Percentiles rank a stretch among this genome's conserved stretches.
These are phyloP conservation scores for Brachionus rotundiformis DNA, from an alignment of 1,140 invertebrate genomes.

Conservation along the genomic window DNA sequence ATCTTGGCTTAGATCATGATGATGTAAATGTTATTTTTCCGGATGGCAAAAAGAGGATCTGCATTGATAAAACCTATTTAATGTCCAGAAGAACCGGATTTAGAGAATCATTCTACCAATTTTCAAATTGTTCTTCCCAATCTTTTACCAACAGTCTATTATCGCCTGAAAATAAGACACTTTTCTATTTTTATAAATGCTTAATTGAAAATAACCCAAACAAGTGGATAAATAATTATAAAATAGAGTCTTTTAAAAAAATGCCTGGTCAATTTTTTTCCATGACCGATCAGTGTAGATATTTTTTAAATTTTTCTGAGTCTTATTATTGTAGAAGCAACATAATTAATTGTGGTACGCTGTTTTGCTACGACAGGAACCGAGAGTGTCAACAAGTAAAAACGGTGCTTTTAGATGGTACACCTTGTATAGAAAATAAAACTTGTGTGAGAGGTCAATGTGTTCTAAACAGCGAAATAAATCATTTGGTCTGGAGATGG, in stretches of 20 bases:
- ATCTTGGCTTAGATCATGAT: constrained; percentile 9
- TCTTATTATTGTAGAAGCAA: not conserved
- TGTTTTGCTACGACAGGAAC: not conserved
- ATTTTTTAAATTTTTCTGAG: constrained; percentile 17
- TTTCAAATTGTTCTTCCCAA: not conserved
- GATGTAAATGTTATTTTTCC: not conserved
- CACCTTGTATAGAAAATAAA: not conserved
- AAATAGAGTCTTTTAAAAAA: not conserved
- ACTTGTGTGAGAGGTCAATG: not conserved
- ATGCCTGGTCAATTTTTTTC: not conserved
- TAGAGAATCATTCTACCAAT: not conserved
- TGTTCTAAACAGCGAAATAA: not conserved
- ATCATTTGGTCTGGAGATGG: not conserved
- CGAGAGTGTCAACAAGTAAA: not conserved
- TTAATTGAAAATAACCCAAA: not conserved
- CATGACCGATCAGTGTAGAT: constrained; percentile 14
- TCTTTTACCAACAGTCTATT: not conserved
- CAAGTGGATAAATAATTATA: not conserved
- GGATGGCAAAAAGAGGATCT: not conserved
- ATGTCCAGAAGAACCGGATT: not conserved
- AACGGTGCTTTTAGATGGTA: not conserved
- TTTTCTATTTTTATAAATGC: not conserved
- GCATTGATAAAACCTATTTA: not conserved
- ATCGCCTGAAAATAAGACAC: not conserved
- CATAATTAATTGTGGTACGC: not conserved